Base-by-base conservation (phyloP, 1,140 invertebrate species). In the Oedothorax gibbosus region DNA sequence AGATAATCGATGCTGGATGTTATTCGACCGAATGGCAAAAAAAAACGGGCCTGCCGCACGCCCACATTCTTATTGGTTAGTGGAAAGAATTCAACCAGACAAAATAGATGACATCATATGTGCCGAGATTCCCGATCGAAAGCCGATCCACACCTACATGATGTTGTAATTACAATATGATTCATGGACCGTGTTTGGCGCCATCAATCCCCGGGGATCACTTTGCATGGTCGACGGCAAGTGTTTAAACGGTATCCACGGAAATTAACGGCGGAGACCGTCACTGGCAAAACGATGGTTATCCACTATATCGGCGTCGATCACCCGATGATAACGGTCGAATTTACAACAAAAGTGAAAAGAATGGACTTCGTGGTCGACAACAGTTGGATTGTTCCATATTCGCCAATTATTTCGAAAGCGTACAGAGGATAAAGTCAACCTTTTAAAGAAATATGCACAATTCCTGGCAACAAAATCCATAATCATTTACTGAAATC, bases 351-450 rank as follows among this genome's bases (percentile, higher is more conserved):
- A 15, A 60, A 60, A 60, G 56, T 60, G 56, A 60, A 60, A 60
- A 60, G 56, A 60, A 60, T 60, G 56, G 56, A 60, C 15, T 60
- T 60, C 56, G 56, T 60, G n/a, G 9, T 65, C 9, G 62, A 65
- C 11, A 65, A 7, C 21, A 4, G 88, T 57, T 92, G 90, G 90
- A 87, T 92, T 78, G 91, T 92, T 57, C 91, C 91, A 76, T 92
- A 92, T 50, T 86, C 69, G 78, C 69, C 85, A 21, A 50, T 62
- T 8, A 56, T 89, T 91, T 89, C 82, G 90, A 90, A 90, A 88
- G 91, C 87, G 72, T 92, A 89, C 85, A 89, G n/a, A n/a, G n/a
- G n/a, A n/a, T n/a, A n/a, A n/a, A n/a, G n/a, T n/a, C n/a, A n/a
- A n/a, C n/a, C n/a, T n/a, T n/a, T n/a, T n/a, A n/a, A n/a, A n/a